phyloP scores from a whole-genome alignment of 2,797 vertebrate species.

The Bucorvus abyssinicus region DNA sequence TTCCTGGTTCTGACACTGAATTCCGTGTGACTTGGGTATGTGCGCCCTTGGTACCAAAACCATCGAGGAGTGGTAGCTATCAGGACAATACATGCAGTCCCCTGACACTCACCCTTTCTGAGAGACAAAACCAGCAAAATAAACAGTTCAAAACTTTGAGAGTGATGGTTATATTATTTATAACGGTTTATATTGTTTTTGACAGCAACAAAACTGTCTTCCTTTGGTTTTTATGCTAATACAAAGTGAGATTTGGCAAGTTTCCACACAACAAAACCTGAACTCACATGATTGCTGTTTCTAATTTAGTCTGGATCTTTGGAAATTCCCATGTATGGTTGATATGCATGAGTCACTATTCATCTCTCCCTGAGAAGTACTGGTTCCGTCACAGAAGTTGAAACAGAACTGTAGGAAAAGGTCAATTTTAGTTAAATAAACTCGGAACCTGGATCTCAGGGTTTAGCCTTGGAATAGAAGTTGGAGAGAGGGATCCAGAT shows the following conservation, averaged over 20 bases:
- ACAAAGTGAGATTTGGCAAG: neutral
- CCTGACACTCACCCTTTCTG: neutral
- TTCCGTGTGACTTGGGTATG: neutral
- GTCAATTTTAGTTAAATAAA: neutral
- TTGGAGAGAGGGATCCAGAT: neutral
- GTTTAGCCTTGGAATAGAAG: neutral
- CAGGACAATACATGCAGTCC: neutral
- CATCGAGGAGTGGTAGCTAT: neutral
- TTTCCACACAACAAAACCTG: neutral
- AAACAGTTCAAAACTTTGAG: fast-evolving
- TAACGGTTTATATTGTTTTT: neutral
- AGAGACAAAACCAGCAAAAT: neutral
- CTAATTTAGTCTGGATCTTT: neutral
- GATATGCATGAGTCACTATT: neutral
- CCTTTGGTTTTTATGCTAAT: neutral
- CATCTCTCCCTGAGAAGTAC: neutral
- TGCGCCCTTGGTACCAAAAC: neutral
- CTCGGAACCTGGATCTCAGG: neutral
- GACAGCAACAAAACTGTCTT: neutral
- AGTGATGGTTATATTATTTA: neutral
- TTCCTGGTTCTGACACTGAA: neutral
- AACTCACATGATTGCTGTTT: neutral
- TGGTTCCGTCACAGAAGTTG: neutral
- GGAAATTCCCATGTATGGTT: neutral
- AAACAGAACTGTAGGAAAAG: neutral